Percentiles rank a stretch among this genome's conserved stretches.
These are phyloP conservation scores for Charadrius vociferus DNA, from an alignment of 2,113 vertebrate genomes.

Conservation along the genomic window DNA sequence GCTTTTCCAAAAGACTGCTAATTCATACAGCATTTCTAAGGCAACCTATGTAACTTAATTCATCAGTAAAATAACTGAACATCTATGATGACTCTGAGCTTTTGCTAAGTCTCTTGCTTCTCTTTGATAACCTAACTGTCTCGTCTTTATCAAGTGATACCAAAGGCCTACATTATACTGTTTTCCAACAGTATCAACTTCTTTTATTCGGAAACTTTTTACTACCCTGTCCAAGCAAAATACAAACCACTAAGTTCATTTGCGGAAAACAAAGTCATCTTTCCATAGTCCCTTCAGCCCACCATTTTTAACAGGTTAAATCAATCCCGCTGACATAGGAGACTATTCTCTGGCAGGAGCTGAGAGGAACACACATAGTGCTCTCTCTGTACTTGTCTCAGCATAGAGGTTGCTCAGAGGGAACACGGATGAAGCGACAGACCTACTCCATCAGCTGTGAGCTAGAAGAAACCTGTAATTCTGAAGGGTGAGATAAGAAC, in stretches of 20 bases:
- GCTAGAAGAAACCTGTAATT: neutral
- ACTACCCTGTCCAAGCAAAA: neutral
- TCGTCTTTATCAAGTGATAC: slow-evolving; percentile 48
- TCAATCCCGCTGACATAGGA: neutral
- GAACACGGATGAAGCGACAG: neutral
- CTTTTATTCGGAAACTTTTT: neutral
- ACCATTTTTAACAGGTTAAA: neutral
- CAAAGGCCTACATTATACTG: slow-evolving; percentile 1
- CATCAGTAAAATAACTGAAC: neutral
- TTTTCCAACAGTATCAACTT: slow-evolving; percentile 1
- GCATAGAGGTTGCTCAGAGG: neutral
- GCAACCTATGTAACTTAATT: neutral
- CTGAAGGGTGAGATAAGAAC: neutral
- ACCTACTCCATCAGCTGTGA: neutral
- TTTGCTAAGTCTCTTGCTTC: neutral
- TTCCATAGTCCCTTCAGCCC: neutral
- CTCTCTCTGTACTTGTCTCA: neutral
- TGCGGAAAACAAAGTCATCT: neutral
- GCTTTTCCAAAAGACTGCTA: neutral
- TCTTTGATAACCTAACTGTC: slow-evolving; percentile 51
- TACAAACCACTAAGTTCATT: neutral
- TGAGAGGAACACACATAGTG: neutral
- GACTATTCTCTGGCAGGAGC: neutral
- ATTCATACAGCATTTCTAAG: neutral
- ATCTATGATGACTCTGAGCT: neutral